Evolutionary conservation across 2,113 vertebrate species (phyloP).

Genomic region (Malurus elegans): DNA sequence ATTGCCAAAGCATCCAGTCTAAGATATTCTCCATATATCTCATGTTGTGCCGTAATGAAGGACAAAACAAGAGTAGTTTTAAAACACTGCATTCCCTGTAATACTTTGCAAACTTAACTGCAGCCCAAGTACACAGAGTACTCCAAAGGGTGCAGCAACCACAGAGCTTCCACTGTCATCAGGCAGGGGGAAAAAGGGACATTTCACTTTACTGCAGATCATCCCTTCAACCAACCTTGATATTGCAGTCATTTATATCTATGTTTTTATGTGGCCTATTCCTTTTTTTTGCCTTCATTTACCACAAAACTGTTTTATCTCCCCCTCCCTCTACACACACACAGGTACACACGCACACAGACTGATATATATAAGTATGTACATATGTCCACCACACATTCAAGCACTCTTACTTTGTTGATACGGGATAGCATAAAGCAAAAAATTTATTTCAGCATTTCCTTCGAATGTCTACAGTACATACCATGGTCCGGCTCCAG

Average conservation of each 20-base stretch:
- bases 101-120: constrained; percentile 16
- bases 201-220: background rate
- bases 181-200: background rate
- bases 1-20: constrained; percentile 54
- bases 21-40: constrained; percentile 63
- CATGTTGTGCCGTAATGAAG: constrained; percentile 41
- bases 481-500: background rate
- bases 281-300: background rate
- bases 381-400: background rate
- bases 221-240: background rate
- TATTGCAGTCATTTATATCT: background rate
- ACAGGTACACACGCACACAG: background rate
- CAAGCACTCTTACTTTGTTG: background rate
- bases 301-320: background rate
- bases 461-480: background rate
- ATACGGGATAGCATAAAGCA: background rate
- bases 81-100: constrained; percentile 38
- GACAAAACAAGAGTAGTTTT: constrained; percentile 52
- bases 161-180: background rate
- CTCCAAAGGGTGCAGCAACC: background rate
- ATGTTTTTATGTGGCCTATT: background rate
- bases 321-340: background rate
- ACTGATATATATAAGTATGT: fast-evolving
- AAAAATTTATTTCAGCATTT: background rate
- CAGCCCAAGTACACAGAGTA: background rate